A percentile compares a stretch with the other conserved stretches of the same genome.
These are phyloP conservation scores for Macrophya alboannulata DNA, from an alignment of 2,888 invertebrate species.

Conservation along the genomic window DNA sequence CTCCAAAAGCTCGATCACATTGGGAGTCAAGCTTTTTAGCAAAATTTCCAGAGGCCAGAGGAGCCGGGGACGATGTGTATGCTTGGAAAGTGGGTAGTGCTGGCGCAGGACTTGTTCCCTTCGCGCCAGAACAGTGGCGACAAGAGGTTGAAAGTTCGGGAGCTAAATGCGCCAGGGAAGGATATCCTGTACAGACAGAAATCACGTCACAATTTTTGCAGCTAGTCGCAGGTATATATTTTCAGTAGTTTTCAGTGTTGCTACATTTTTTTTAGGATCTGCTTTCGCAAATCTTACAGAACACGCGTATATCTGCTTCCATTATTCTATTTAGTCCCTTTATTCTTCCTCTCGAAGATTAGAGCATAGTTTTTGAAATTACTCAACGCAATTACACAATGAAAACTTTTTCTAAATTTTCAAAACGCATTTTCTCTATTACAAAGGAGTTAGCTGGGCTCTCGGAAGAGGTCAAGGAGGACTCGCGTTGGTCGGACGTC, in stretches of 20 bases:
- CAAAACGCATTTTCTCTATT: not conserved
- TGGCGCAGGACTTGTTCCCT: constrained; percentile 64
- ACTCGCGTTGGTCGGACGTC: constrained; percentile 73
- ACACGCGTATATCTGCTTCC: not conserved
- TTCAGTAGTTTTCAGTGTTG: not conserved
- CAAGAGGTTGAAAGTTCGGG: constrained; percentile 72
- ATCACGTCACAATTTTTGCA: constrained; percentile 73
- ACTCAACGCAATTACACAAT: not conserved
- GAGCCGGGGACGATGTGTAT: constrained; percentile 68
- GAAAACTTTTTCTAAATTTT: not conserved
- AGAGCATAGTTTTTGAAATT: not conserved
- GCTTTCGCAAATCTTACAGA: not conserved
- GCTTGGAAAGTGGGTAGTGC: constrained; percentile 70
- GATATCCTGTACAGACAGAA: constrained; percentile 72
- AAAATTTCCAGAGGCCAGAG: constrained; percentile 62
- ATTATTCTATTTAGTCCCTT: not conserved
- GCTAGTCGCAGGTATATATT: constrained; percentile 69
- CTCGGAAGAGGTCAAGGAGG: constrained; percentile 73
- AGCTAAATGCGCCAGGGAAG: constrained; percentile 74
- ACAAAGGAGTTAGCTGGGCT: constrained; percentile 74
- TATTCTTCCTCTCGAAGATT: not conserved
- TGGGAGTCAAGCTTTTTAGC: constrained; percentile 71
- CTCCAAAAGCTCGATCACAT: constrained; percentile 66
- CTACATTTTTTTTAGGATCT: not conserved
- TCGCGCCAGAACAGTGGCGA: constrained; percentile 73